phyloP scores from a whole-genome alignment of 37 sponge, comb jelly and placozoan species.

The Aplysina aerophoba region DNA sequence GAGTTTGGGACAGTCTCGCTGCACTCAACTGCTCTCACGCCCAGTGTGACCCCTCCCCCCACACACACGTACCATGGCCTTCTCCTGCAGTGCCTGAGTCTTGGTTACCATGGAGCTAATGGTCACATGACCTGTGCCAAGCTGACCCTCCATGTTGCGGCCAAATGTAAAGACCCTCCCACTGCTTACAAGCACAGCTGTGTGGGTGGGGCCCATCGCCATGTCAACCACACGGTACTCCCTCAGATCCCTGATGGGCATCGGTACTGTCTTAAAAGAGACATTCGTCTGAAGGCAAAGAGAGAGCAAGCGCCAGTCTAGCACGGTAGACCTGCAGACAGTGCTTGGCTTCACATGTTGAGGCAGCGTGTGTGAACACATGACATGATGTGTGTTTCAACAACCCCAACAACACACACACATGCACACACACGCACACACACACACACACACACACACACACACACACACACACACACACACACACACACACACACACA shows the following conservation, averaged over 20 bases:
- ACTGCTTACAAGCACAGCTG: constrained; percentile 63
- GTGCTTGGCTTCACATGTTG: neutral
- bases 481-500: too few species aligned
- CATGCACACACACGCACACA: too few species aligned
- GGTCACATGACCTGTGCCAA: constrained; percentile 70
- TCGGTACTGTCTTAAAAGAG: constrained; percentile 46
- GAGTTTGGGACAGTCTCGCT: neutral
- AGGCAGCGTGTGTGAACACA: constrained; percentile 1
- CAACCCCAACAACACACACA: too few species aligned
- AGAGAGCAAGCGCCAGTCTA: neutral
- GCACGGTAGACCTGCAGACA: neutral
- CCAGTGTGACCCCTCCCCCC: neutral
- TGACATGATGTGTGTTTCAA: constrained; percentile 3
- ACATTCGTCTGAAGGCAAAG: constrained; percentile 62
- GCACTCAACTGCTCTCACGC: constrained; percentile 19
- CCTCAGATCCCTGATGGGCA: constrained; percentile 78
- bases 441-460: too few species aligned
- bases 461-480: too few species aligned
- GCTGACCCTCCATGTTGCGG: constrained; percentile 87
- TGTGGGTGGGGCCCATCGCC: constrained; percentile 90
- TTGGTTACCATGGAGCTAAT: constrained; percentile 39
- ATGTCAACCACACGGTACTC: constrained; percentile 89
- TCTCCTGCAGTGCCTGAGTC: constrained; percentile 54
- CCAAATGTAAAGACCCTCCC: constrained; percentile 88
- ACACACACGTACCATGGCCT: constrained; percentile 42